A percentile compares a stretch with the other conserved stretches of the same genome.
Conservation (phyloP, 2,888 invertebrate species). For the Prenolepis imparis region DNA sequence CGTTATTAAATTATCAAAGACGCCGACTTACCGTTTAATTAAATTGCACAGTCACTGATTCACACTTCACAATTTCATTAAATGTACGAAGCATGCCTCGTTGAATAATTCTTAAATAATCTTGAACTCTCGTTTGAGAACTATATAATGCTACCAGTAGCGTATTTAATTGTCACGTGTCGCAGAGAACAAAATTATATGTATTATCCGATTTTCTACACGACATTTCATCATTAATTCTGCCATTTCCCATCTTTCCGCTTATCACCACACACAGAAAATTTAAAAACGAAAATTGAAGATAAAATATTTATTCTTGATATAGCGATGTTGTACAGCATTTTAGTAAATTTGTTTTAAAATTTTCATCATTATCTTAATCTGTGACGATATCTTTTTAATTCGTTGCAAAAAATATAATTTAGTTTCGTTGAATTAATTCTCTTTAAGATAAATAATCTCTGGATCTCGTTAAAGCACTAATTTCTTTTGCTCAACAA, state of each 20-base stretch:
- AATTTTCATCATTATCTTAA: slow-evolving; percentile 8
- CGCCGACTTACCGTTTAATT: slow-evolving; percentile 24
- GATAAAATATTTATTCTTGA: slow-evolving; percentile 13
- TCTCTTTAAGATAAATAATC: background rate
- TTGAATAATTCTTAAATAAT: background rate
- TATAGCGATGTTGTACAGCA: background rate
- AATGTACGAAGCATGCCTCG: background rate
- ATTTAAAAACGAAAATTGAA: background rate
- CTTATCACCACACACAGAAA: background rate
- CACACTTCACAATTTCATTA: background rate
- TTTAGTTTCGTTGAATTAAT: background rate
- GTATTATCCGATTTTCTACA: background rate
- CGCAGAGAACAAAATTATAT: background rate
- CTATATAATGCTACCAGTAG: background rate
- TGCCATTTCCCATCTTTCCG: background rate
- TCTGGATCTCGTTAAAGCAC: background rate
- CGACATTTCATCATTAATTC: slow-evolving; percentile 10
- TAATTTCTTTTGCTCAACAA: background rate
- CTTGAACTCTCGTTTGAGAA: background rate
- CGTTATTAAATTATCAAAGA: background rate
- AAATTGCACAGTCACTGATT: background rate
- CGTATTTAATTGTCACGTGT: slow-evolving; percentile 14
- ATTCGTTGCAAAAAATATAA: background rate
- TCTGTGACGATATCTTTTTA: background rate
- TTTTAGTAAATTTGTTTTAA: background rate